Conservation (phyloP, 2,797 vertebrate species). For the Macroramphosus scolopax region DNA sequence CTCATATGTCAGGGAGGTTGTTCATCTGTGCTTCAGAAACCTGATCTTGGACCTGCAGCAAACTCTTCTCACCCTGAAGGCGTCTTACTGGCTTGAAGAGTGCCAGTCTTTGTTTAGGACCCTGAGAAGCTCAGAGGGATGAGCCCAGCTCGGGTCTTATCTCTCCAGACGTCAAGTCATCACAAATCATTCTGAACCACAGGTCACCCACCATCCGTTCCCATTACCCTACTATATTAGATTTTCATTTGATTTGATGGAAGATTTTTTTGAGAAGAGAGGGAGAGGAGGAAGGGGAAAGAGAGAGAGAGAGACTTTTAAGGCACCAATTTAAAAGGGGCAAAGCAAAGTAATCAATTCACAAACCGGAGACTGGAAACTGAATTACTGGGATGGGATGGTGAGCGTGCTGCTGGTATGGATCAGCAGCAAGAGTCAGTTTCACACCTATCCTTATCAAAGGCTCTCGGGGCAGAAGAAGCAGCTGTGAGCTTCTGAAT, state of each 20-base stretch:
- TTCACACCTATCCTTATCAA: conserved; percentile 74
- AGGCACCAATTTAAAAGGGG: conserved; percentile 69
- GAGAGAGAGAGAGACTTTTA: conserved; percentile 37
- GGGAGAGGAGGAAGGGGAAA: conserved; percentile 14
- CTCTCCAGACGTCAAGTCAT: conserved; percentile 42
- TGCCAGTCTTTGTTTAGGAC: conserved; percentile 12
- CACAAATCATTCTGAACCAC: conserved; percentile 34
- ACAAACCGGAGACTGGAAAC: conserved; percentile 69
- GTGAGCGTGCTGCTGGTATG: conserved; percentile 53
- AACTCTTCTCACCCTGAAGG: conserved; percentile 1
- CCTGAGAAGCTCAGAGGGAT: background rate
- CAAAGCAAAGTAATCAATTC: conserved; percentile 76
- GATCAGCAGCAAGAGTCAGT: conserved; percentile 54
- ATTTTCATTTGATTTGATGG: conserved; percentile 69
- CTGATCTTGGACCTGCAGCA: conserved; percentile 26
- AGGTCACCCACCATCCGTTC: conserved; percentile 57
- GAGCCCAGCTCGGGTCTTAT: conserved; percentile 21
- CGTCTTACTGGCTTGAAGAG: conserved; percentile 2
- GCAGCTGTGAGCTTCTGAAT: conserved; percentile 58
- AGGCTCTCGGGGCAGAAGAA: conserved; percentile 61
- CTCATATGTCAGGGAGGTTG: conserved; percentile 2
- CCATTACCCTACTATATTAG: conserved; percentile 60
- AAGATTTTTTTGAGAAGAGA: conserved; percentile 20
- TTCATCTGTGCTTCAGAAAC: conserved; percentile 5
- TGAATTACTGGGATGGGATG: conserved; percentile 63